phyloP scores from a whole-genome alignment of 2,113 vertebrate species.

The Ammospiza caudacuta region DNA sequence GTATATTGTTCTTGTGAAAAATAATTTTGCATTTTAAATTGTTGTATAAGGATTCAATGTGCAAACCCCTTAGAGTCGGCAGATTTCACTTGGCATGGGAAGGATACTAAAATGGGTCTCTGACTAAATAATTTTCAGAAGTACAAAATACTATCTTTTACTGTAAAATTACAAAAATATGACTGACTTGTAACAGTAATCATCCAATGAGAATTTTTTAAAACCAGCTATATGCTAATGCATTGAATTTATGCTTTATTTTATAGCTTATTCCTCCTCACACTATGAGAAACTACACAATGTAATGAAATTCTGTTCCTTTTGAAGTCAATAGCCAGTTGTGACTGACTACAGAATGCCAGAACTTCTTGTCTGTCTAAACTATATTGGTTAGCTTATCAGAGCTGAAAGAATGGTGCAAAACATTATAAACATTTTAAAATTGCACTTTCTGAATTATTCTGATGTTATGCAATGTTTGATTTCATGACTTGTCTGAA shows the following conservation, averaged over 20 bases:
- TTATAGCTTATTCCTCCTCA: not conserved
- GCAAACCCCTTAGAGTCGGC: not conserved
- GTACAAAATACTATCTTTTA: not conserved
- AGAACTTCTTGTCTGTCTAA: not conserved
- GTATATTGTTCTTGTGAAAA: not conserved
- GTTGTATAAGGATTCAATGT: not conserved
- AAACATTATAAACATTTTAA: not conserved
- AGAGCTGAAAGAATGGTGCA: not conserved
- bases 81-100: not conserved
- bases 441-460: not conserved
- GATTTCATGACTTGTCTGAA: not conserved
- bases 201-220: not conserved
- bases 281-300: not conserved
- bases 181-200: constrained; percentile 8
- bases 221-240: not conserved
- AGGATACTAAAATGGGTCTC: not conserved
- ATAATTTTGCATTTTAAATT: not conserved
- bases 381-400: not conserved
- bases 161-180: not conserved
- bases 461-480: not conserved
- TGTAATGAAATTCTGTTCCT: not conserved
- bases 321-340: not conserved
- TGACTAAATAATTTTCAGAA: constrained; percentile 7
- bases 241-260: not conserved
- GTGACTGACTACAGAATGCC: not conserved